A percentile compares a stretch with the other conserved stretches of the same genome.
These are phyloP conservation scores for Pholis gunnellus DNA, from an alignment of 2,113 vertebrate species.

Conservation along the genomic window DNA sequence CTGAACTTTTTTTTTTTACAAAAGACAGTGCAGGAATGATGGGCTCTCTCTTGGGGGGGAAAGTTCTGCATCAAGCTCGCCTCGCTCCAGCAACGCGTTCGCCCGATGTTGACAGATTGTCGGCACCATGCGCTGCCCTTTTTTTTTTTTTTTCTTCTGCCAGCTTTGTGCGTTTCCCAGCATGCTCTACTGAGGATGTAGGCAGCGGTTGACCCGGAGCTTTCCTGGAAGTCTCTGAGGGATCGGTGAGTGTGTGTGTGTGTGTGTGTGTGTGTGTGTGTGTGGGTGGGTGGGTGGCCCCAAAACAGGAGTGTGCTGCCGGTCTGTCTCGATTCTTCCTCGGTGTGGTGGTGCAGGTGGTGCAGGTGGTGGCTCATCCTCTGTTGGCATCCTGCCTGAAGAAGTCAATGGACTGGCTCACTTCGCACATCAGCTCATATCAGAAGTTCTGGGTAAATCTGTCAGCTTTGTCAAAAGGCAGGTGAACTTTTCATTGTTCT, in stretches of 20 bases:
- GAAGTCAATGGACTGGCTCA: not conserved
- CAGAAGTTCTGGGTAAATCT: not conserved
- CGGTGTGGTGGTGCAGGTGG: not conserved
- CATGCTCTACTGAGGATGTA: constrained; percentile 9
- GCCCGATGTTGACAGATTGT: constrained; percentile 43
- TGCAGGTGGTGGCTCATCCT: not conserved
- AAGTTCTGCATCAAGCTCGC: constrained; percentile 17
- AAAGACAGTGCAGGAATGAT: constrained; percentile 17
- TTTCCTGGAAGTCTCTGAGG: constrained; percentile 28
- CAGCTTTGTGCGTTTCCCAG: constrained; percentile 18
- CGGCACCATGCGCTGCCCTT: constrained; percentile 1
- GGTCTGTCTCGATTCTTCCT: not conserved
- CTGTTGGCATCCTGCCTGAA: not conserved
- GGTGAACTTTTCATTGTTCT: not conserved
- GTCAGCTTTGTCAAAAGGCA: not conserved
- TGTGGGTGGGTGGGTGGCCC: not conserved
- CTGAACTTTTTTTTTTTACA: not conserved
- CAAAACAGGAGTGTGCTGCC: not conserved
- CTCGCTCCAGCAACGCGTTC: constrained; percentile 5
- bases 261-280: not conserved
- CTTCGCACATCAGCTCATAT: constrained; percentile 1
- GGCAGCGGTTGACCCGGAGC: constrained; percentile 32
- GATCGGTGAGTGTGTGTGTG: not conserved
- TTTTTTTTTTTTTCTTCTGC: not conserved
- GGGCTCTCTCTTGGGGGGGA: constrained; percentile 23